A percentile compares a stretch with the other conserved stretches of the same genome.
These are phyloP conservation scores for Caenorhabditis sp. DNA, from an alignment of 2,888 invertebrate genomes.

Conservation along the genomic window DNA sequence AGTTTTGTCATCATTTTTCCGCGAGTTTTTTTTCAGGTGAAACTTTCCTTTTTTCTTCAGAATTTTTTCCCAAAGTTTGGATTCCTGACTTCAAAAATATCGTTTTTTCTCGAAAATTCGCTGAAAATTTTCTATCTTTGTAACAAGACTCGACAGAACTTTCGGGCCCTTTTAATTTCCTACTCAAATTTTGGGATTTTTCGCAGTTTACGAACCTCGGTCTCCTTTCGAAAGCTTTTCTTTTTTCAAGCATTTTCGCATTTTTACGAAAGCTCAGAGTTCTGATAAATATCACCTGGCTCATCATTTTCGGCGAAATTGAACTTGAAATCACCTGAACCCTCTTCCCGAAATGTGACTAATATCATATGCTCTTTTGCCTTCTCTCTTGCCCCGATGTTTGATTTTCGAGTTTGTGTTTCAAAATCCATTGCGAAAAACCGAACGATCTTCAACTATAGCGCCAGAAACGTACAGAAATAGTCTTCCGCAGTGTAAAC, in stretches of 20 bases:
- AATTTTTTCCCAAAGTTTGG: not conserved
- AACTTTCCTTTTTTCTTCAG: not conserved
- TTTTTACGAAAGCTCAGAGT: not conserved
- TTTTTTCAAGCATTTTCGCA: not conserved
- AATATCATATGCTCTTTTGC: constrained; percentile 4
- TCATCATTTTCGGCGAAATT: not conserved
- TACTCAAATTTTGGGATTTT: too few species aligned
- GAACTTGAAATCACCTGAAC: constrained; percentile 1
- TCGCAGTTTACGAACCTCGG: too few species aligned
- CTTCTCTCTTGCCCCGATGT: constrained; percentile 1
- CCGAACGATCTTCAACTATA: constrained; percentile 10
- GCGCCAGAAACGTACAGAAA: constrained; percentile 8
- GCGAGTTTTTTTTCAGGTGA: not conserved
- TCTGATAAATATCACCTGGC: not conserved
- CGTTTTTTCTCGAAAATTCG: too few species aligned
- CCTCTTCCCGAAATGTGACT: not conserved
- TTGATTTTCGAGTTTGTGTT: constrained; percentile 15
- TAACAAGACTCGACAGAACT: too few species aligned
- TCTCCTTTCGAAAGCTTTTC: too few species aligned
- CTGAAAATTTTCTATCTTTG: too few species aligned
- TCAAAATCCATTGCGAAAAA: constrained; percentile 11
- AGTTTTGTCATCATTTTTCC: constrained; percentile 1
- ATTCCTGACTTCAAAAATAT: too few species aligned
- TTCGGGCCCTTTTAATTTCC: too few species aligned
- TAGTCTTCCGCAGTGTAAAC: constrained; percentile 6